A percentile compares a stretch with the other conserved stretches of the same genome.
phyloP scores from a whole-genome alignment of 53 echinoderm and acorn worm species.

The Temnopleurus reevesii region DNA sequence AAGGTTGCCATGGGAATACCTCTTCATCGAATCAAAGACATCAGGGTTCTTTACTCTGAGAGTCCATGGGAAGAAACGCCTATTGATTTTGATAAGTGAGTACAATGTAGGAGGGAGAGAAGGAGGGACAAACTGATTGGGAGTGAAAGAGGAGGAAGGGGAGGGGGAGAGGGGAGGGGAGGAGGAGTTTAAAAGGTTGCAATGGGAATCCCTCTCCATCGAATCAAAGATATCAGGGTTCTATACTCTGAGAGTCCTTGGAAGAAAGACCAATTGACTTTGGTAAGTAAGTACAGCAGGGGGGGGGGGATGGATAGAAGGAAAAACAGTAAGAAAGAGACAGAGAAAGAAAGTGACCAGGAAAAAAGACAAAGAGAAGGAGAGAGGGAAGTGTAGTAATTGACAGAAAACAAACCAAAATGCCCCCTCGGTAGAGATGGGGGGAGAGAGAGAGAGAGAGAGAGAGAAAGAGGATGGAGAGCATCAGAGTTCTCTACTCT shows the following conservation, averaged over 20 bases:
- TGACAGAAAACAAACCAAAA: too few species aligned
- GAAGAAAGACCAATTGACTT: slow-evolving; percentile 79
- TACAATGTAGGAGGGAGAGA: background rate
- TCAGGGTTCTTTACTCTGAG: slow-evolving; percentile 83
- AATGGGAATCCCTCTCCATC: slow-evolving; percentile 88
- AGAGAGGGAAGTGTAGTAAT: too few species aligned
- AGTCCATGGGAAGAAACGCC: slow-evolving; percentile 76
- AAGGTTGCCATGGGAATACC: slow-evolving; percentile 98
- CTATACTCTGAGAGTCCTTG: slow-evolving; percentile 79
- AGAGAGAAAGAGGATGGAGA: background rate
- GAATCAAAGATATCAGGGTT: slow-evolving; percentile 86
- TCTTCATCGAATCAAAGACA: slow-evolving; percentile 91
- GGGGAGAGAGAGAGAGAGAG: background rate
- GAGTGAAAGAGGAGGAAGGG: background rate
- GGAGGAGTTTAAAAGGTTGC: slow-evolving; percentile 79
- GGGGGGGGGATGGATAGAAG: background rate
- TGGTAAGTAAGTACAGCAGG: slow-evolving; percentile 90
- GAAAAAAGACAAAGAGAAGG: too few species aligned
- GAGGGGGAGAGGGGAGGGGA: background rate
- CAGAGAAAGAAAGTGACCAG: background rate
- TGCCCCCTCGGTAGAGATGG: too few species aligned
- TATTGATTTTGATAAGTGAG: slow-evolving; percentile 95
- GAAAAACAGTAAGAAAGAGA: too few species aligned
- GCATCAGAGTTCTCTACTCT: slow-evolving; percentile 59
- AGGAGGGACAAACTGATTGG: background rate